Evolutionary conservation across 2,797 vertebrate species (phyloP).

Genomic region (Spondyliosoma cantharus): DNA sequence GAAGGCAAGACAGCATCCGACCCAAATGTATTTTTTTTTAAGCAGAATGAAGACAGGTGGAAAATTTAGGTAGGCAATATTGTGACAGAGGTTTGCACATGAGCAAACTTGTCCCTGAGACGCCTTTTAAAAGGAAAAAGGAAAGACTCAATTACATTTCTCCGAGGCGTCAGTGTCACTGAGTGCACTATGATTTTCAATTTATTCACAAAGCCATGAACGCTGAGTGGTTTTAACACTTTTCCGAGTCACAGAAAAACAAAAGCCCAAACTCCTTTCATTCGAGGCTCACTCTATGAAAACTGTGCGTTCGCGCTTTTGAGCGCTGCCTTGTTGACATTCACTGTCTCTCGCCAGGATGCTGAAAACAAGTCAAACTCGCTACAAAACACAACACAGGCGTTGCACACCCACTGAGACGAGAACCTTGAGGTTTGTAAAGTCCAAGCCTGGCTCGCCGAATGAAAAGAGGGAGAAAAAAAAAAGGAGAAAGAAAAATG

Average conservation of each 20-base stretch:
- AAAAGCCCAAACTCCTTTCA: slow-evolving; percentile 15
- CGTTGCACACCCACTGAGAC: not conserved
- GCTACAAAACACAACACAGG: slow-evolving; percentile 27
- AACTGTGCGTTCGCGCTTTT: slow-evolving; percentile 10
- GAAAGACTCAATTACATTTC: not conserved
- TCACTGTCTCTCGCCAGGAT: slow-evolving; percentile 12
- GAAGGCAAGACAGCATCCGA: not conserved
- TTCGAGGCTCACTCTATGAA: not conserved
- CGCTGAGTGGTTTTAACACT: slow-evolving; percentile 11
- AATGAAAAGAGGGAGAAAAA: slow-evolving; percentile 28
- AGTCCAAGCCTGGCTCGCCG: not conserved
- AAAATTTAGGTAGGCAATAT: not conserved
- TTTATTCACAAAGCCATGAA: slow-evolving; percentile 24
- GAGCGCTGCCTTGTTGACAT: slow-evolving; percentile 6
- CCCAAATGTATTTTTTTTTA: not conserved
- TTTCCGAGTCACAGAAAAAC: not conserved
- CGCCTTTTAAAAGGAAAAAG: not conserved
- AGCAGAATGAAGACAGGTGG: not conserved
- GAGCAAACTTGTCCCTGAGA: slow-evolving; percentile 1
- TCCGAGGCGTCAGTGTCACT: not conserved
- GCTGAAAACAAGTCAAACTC: slow-evolving; percentile 37
- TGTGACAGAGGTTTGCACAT: slow-evolving; percentile 1
- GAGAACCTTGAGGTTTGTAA: slow-evolving; percentile 38
- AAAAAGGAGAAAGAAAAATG: slow-evolving; percentile 24
- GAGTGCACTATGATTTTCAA: not conserved